phyloP scores from a whole-genome alignment of 2,797 vertebrate genomes.

The Thalassophryne amazonica region DNA sequence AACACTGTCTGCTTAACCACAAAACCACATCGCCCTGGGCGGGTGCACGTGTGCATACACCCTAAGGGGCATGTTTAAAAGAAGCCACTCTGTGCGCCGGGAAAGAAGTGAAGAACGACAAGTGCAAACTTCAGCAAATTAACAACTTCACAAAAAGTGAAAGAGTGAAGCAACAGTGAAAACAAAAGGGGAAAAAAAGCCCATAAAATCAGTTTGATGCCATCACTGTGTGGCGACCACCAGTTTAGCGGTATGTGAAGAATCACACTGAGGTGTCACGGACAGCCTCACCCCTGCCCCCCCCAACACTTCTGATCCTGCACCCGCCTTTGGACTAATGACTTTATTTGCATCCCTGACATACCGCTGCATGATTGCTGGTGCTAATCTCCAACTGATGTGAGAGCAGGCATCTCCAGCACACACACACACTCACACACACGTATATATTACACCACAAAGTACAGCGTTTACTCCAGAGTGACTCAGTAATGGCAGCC shows the following conservation, averaged over 20 bases:
- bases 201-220: not conserved
- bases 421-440: conserved; percentile 72
- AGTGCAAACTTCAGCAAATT: conserved; percentile 10
- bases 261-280: conserved; percentile 74
- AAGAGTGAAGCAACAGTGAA: not conserved
- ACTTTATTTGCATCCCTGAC: conserved; percentile 94
- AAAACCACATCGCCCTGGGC: conserved; percentile 81
- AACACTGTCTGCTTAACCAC: conserved; percentile 82
- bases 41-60: conserved; percentile 24
- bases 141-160: not conserved
- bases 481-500: conserved; percentile 93
- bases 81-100: conserved; percentile 3
- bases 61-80: conserved; percentile 48
- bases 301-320: conserved; percentile 37
- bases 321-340: conserved; percentile 88
- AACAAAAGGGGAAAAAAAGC: not conserved
- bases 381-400: conserved; percentile 94
- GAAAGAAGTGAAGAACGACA: conserved; percentile 19
- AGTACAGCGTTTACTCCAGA: conserved; percentile 59
- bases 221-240: conserved; percentile 21
- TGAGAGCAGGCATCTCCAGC: conserved; percentile 80
- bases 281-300: conserved; percentile 32
- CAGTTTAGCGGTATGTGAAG: conserved; percentile 32
- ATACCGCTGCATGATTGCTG: conserved; percentile 91
- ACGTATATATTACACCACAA: conserved; percentile 84